Evolutionary conservation across 1,140 invertebrate species (phyloP).

Genomic region (Metopolophium dirhodum): DNA sequence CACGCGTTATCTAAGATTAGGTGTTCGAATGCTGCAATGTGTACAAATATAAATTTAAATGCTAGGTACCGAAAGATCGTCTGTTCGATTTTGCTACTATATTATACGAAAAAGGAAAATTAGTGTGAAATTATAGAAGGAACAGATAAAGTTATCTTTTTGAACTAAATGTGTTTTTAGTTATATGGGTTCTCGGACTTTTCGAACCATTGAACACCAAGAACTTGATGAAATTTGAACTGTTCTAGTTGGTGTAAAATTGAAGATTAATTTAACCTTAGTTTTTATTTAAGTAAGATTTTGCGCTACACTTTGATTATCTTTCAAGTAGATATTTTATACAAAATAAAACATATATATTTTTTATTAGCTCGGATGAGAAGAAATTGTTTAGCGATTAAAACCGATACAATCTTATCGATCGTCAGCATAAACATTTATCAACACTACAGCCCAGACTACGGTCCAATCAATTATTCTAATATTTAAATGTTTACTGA

Average conservation of each 20-base stretch:
- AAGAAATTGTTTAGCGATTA: too few species aligned
- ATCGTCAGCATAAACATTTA: neutral
- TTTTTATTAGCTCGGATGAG: too few species aligned
- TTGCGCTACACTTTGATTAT: neutral
- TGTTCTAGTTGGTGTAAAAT: neutral
- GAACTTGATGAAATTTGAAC: neutral
- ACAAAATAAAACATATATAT: too few species aligned
- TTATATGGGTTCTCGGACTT: neutral
- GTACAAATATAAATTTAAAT: neutral
- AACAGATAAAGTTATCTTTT: neutral
- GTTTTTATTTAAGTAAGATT: neutral
- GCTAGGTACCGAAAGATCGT: neutral
- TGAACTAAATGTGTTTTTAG: neutral
- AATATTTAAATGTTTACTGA: neutral
- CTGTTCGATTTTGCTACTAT: neutral
- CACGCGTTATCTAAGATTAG: neutral
- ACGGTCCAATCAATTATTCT: neutral
- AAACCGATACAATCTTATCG: too few species aligned
- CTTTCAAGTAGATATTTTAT: neutral
- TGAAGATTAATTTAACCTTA: neutral
- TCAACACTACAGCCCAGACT: neutral
- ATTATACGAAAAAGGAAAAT: neutral
- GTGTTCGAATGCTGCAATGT: too few species aligned
- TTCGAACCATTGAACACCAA: too few species aligned
- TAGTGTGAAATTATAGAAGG: accelerated